These are phyloP conservation scores for Bungarus multicinctus DNA, from an alignment of 2,113 vertebrate genomes.

Conservation along the genomic window DNA sequence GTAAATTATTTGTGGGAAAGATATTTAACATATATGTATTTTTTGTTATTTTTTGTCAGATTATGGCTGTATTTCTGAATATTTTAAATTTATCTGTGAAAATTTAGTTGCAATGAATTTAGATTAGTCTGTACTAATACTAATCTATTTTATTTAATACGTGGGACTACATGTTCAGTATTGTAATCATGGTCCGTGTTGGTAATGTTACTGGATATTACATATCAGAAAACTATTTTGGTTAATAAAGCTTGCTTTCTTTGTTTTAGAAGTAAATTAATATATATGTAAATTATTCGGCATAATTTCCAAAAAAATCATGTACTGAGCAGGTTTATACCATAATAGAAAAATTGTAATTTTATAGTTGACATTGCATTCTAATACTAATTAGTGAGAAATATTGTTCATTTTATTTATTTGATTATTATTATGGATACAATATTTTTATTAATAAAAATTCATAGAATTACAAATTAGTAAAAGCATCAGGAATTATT, in stretches of 20 bases:
- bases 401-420: background rate
- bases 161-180: background rate
- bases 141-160: conserved; percentile 9
- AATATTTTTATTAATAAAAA: background rate
- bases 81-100: background rate
- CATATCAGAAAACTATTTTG: too few species aligned
- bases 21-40: background rate
- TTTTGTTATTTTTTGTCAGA: background rate
- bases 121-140: background rate
- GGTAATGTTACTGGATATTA: background rate
- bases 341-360: background rate
- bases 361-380: background rate
- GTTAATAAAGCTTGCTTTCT: too few species aligned
- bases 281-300: background rate
- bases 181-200: background rate
- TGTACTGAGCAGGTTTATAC: accelerated
- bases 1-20: background rate
- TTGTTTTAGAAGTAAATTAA: too few species aligned
- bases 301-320: background rate
- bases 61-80: background rate
- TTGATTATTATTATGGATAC: background rate
- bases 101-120: background rate
- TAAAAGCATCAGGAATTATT: background rate
- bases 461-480: background rate
- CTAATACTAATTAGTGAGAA: background rate